Conservation (phyloP, 2,888 invertebrate genomes). For the Lasioglossum villosulum region DNA sequence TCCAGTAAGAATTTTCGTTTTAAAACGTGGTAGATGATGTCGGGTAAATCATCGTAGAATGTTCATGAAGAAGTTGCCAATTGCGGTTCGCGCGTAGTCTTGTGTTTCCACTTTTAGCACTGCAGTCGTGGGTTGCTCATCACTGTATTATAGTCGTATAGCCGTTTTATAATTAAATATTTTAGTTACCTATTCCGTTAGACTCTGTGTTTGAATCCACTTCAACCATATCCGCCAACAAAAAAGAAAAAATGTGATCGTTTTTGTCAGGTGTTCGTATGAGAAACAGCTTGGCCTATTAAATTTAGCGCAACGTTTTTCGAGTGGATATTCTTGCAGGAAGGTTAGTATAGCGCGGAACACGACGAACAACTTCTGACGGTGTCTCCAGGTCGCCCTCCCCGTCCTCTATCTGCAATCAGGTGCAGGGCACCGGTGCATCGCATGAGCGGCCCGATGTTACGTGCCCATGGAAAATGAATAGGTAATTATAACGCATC, state of each 20-base stretch:
- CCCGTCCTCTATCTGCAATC: slow-evolving; percentile 74
- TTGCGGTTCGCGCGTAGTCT: no score
- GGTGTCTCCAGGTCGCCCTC: slow-evolving; percentile 35
- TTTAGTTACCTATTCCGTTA: no score
- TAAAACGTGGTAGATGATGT: not conserved
- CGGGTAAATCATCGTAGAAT: not conserved
- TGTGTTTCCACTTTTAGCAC: no score
- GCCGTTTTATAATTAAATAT: no score
- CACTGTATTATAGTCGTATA: no score
- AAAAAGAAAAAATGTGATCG: no score
- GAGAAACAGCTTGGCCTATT: not conserved
- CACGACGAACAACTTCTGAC: not conserved
- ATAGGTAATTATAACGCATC: slow-evolving; percentile 81
- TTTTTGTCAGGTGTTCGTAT: not conserved
- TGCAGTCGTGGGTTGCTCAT: no score
- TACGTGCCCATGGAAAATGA: slow-evolving; percentile 79
- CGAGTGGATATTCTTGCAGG: not conserved
- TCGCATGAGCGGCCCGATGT: slow-evolving; percentile 74
- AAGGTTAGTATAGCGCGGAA: not conserved
- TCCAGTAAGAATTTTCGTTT: not conserved
- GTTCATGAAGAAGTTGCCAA: no score
- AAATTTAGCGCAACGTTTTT: not conserved
- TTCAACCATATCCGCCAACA: no score
- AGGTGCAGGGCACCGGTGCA: slow-evolving; percentile 73
- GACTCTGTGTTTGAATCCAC: no score